These are phyloP conservation scores for Falcunculus frontatus DNA, from an alignment of 2,113 vertebrate species.

Conservation along the genomic window DNA sequence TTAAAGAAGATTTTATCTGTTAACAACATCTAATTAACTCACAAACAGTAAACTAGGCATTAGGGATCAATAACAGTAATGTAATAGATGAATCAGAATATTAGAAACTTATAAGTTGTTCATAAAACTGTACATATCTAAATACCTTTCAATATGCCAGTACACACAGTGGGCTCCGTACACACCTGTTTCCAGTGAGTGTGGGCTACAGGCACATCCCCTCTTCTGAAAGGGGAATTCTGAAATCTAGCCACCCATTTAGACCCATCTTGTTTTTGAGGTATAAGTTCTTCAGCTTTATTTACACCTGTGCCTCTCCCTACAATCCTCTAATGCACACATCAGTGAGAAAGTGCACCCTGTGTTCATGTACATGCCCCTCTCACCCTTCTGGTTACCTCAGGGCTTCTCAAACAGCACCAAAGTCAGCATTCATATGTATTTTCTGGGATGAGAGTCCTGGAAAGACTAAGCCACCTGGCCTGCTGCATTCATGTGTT, in stretches of 20 bases:
- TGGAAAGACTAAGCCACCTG: not conserved
- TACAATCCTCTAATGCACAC: not conserved
- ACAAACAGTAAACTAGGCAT: not conserved
- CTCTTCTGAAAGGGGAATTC: not conserved
- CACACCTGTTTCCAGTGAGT: not conserved
- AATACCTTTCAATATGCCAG: not conserved
- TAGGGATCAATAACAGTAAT: not conserved
- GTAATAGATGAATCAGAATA: not conserved
- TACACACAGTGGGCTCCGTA: not conserved
- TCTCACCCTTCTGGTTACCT: not conserved
- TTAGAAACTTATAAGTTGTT: not conserved
- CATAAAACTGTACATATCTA: not conserved
- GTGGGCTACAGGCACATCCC: not conserved
- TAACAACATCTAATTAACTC: not conserved
- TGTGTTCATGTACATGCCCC: rapidly evolving
- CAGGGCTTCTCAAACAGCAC: not conserved
- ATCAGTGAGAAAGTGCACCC: rapidly evolving
- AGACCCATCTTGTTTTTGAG: not conserved
- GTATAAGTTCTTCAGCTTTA: not conserved
- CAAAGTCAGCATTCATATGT: not conserved
- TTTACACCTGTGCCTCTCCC: not conserved
- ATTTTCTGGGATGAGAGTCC: not conserved
- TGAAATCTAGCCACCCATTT: not conserved
- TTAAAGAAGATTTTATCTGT: not conserved
- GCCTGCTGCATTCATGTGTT: not conserved